Percentiles rank a stretch among this genome's conserved stretches.
These are phyloP conservation scores for Ichneumoninae sp. DNA, from an alignment of 2,888 invertebrate genomes.

Conservation along the genomic window DNA sequence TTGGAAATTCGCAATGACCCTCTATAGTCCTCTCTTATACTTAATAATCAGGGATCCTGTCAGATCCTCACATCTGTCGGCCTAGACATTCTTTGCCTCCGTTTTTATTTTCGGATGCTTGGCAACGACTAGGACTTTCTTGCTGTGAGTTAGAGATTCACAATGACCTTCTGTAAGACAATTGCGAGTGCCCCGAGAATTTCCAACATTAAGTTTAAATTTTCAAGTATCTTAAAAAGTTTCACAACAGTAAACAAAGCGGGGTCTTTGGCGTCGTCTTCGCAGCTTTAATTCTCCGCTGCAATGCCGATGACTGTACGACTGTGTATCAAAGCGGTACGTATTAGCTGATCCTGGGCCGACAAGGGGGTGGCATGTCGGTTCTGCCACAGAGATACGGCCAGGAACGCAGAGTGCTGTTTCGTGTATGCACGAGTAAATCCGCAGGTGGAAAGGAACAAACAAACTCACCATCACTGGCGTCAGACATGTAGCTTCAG, in stretches of 20 bases:
- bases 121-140: neutral
- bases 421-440: constrained; percentile 81
- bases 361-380: constrained; percentile 5
- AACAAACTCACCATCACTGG: constrained; percentile 60
- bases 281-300: constrained; percentile 13
- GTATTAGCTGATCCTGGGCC: constrained; percentile 40
- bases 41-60: constrained; percentile 45
- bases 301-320: constrained; percentile 15
- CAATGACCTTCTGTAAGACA: too few species aligned
- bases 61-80: constrained; percentile 2
- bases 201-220: neutral
- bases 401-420: constrained; percentile 78
- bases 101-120: neutral
- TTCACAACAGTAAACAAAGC: neutral
- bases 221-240: neutral
- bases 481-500: constrained; percentile 45
- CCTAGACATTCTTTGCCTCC: neutral
- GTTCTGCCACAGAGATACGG: constrained; percentile 47
- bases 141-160: neutral
- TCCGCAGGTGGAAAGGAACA: constrained; percentile 76
- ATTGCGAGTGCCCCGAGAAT: too few species aligned
- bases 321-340: neutral
- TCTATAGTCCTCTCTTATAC: constrained; percentile 1
- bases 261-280: neutral
- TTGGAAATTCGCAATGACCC: neutral